These are phyloP conservation scores for Calliopum simillimum DNA, from an alignment of 2,888 invertebrate species.

Conservation along the genomic window DNA sequence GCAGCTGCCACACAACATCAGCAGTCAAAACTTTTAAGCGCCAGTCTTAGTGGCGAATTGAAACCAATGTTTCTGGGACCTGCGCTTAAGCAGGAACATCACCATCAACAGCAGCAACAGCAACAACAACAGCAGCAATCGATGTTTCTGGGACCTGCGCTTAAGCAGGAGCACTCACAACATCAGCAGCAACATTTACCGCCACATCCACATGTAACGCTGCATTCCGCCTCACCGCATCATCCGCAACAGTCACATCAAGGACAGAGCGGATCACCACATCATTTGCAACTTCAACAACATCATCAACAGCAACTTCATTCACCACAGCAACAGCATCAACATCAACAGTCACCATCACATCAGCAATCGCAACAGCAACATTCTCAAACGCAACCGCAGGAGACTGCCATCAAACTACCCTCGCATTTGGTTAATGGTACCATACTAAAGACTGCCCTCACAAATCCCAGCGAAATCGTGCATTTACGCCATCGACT, in stretches of 20 bases:
- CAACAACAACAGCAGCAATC: conserved; percentile 49
- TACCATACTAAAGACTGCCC: conserved; percentile 92
- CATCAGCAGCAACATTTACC: conserved; percentile 57
- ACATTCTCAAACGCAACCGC: conserved; percentile 55
- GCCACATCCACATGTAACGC: conserved; percentile 56
- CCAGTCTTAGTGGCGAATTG: conserved; percentile 50
- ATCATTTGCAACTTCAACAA: conserved; percentile 60
- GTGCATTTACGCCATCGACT: conserved; percentile 88
- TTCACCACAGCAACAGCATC: conserved; percentile 53
- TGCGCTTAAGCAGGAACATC: conserved; percentile 60
- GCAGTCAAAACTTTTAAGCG: conserved; percentile 56
- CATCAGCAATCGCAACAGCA: conserved; percentile 47
- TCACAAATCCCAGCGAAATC: conserved; percentile 94
- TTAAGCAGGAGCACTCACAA: conserved; percentile 62
- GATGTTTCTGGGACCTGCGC: no score
- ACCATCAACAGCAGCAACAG: conserved; percentile 58
- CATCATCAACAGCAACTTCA: conserved; percentile 46
- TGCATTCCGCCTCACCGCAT: conserved; percentile 53
- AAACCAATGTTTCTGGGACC: conserved; percentile 62
- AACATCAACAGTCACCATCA: conserved; percentile 58
- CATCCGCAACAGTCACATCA: conserved; percentile 69
- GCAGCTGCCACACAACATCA: conserved; percentile 61
- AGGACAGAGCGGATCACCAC: conserved; percentile 52
- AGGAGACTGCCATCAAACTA: conserved; percentile 63
- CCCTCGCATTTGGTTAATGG: conserved; percentile 89